Evolutionary conservation across 1,140 invertebrate species (phyloP).

Genomic region (Laupala kohalensis): DNA sequence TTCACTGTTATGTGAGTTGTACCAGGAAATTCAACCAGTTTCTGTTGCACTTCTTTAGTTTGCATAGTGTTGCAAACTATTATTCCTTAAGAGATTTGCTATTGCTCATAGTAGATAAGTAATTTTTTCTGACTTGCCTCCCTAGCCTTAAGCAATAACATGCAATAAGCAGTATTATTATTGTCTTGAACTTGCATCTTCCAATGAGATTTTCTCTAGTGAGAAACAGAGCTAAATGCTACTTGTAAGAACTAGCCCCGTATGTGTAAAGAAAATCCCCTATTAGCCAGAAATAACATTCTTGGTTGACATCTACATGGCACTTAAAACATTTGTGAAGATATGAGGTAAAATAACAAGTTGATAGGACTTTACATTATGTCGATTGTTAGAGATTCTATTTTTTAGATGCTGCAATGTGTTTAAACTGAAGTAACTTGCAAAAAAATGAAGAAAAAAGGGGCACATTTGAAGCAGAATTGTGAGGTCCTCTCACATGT

Average conservation of each 20-base stretch:
- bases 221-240: neutral
- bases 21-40: neutral
- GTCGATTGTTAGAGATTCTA: neutral
- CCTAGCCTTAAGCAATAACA: constrained; percentile 15
- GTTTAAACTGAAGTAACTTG: neutral
- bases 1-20: neutral
- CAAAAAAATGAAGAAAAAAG: neutral
- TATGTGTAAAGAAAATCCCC: neutral
- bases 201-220: constrained; percentile 3
- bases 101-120: constrained; percentile 7
- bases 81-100: constrained; percentile 10
- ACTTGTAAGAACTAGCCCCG: neutral
- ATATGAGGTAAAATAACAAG: neutral
- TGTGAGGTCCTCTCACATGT: neutral
- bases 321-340: neutral
- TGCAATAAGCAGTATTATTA: constrained; percentile 17
- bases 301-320: neutral
- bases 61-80: too few relatives aligned
- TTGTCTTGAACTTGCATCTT: constrained; percentile 10
- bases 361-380: neutral
- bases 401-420: neutral
- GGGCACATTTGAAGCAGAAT: neutral
- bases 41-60: too few relatives aligned
- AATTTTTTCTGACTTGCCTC: constrained; percentile 9
- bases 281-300: neutral